Percentiles rank a stretch among this genome's conserved stretches.
Evolutionary conservation across 2,888 invertebrate species (phyloP).

Genomic region (Colostygia pectinataria): DNA sequence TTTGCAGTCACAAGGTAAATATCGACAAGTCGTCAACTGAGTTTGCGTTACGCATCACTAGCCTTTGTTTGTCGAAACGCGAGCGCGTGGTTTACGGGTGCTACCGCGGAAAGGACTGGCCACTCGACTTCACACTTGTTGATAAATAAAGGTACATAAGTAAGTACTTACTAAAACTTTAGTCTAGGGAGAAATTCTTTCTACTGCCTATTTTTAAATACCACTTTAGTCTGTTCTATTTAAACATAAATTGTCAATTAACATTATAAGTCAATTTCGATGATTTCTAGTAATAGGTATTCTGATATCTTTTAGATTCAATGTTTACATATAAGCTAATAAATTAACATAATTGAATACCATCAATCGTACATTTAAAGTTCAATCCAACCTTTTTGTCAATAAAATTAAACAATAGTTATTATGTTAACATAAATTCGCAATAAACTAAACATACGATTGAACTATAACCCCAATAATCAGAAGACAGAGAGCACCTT

Average conservation of each 20-base stretch:
- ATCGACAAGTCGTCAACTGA: conserved; percentile 79
- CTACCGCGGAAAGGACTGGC: conserved; percentile 74
- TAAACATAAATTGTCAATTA: too few species aligned
- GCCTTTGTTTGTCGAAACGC: conserved; percentile 68
- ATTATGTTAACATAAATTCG: conserved; percentile 66
- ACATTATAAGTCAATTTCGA: neutral
- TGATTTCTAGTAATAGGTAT: too few species aligned
- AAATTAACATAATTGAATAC: conserved; percentile 31
- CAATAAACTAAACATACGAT: conserved; percentile 61
- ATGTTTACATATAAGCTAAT: conserved; percentile 30
- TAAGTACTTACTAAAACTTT: conserved; percentile 40
- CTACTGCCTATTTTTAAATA: conserved; percentile 25
- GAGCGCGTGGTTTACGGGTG: conserved; percentile 63
- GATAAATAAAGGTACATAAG: conserved; percentile 15
- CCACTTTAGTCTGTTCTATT: too few species aligned
- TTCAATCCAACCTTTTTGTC: conserved; percentile 45
- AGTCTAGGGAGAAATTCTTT: conserved; percentile 26
- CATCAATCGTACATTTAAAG: conserved; percentile 34
- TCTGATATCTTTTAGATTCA: conserved; percentile 8
- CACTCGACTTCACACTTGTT: conserved; percentile 67
- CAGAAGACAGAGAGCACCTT: too few species aligned
- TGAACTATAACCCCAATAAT: too few species aligned
- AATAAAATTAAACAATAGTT: conserved; percentile 71
- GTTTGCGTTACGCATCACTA: conserved; percentile 83
- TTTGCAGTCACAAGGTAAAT: conserved; percentile 75